phyloP scores from a whole-genome alignment of 2,888 invertebrate genomes.

The Cerceris rybyensis region DNA sequence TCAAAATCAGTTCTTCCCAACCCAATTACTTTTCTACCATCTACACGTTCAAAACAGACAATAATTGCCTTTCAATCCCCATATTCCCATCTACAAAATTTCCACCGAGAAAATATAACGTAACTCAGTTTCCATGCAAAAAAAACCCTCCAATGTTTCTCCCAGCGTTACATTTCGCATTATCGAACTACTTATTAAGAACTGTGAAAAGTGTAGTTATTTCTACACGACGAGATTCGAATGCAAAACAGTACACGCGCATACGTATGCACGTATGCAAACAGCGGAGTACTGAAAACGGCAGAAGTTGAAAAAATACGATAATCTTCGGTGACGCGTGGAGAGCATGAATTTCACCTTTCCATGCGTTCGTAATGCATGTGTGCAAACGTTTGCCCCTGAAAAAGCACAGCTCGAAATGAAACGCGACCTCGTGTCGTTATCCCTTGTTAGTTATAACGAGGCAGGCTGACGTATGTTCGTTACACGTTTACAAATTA shows the following conservation, averaged over 20 bases:
- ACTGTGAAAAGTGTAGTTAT: too few relatives aligned
- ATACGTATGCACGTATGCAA: not conserved
- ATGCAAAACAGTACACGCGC: not conserved
- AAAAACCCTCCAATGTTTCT: too few relatives aligned
- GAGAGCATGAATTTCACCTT: conserved; percentile 28
- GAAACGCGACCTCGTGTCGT: conserved; percentile 69
- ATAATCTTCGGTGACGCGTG: not conserved
- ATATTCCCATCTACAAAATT: too few relatives aligned
- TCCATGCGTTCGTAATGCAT: conserved; percentile 7
- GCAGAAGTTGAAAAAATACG: conserved; percentile 4
- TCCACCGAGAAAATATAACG: too few relatives aligned
- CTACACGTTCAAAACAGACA: too few relatives aligned
- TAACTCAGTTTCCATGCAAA: too few relatives aligned
- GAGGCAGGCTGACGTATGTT: conserved; percentile 68
- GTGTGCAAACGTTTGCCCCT: conserved; percentile 43
- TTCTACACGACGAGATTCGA: too few relatives aligned
- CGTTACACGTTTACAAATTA: conserved; percentile 72
- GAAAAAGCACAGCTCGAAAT: conserved; percentile 44
- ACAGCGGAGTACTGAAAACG: not conserved
- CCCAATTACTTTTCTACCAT: too few relatives aligned
- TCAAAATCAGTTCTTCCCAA: too few relatives aligned
- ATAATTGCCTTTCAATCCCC: too few relatives aligned
- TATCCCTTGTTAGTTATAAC: conserved; percentile 80
- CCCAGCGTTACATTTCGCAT: too few relatives aligned
- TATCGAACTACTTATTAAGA: too few relatives aligned